Evolutionary conservation across 2,113 vertebrate species (phyloP), one percentile per base, ranked within the genome.

Genomic region (Cheilinus undulatus): DNA sequence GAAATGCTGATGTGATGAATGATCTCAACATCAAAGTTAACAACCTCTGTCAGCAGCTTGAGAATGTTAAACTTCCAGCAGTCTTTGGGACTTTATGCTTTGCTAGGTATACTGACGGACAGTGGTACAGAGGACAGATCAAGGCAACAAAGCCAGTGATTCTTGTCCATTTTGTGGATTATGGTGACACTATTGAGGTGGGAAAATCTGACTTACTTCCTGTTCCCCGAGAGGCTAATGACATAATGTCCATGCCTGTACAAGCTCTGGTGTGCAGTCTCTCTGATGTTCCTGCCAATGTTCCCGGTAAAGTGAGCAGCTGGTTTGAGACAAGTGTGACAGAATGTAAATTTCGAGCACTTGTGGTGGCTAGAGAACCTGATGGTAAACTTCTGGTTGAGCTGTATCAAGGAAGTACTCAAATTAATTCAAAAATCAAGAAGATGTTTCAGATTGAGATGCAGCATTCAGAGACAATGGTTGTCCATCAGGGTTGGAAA

Each of bases 111-210:
- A 93, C 83, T 1, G 96, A 99, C 69, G 91, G 92, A 30, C 87
- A 92, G 19, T 99, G 97, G 98, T 97, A 97, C 27, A 94, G 98
- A 58, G 97, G 93, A 19, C 75, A 95, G 34, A 90, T 96, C 61
- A 89, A 66, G 36, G 89, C 92, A 65, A 85, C 79, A 78, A 84
- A 92, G 0, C 92, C 94, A 7, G 87, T 64, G 0, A 76, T 83
- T 12, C 60, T 91, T 38, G 92, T 98, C 17, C 93, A 97, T 49
- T 99, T 98, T 94, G 97, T 99, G 76, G 98, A 99, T 90, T 98
- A 96, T 80, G 98, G 98, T 0, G 94, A 98, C 82, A 94, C 91
- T 5, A 86, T 95, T 43, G 59, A 87, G 22, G 78, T 96, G 42
- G 85, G 92, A 9, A 82, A 85, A 40, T 92, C 93, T 7, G 80